Percentiles rank a stretch among this genome's conserved stretches.
phyloP scores from a whole-genome alignment of 2,888 invertebrate species.

The Drosophila anomalipes region DNA sequence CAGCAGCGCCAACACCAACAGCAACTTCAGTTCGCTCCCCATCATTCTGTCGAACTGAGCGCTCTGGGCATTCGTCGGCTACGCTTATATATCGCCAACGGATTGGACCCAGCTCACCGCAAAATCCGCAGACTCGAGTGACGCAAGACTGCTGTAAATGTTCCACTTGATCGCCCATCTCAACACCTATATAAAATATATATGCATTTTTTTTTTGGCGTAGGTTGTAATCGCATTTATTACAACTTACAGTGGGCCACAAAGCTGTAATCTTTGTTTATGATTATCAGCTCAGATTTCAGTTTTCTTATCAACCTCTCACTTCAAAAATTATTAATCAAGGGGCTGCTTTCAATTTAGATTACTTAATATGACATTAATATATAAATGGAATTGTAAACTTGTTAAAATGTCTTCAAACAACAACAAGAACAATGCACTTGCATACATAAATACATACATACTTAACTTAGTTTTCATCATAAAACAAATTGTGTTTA shows the following conservation, averaged over 20 bases:
- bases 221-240: slow-evolving; percentile 25
- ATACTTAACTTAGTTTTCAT: neutral
- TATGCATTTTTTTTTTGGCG: slow-evolving; percentile 7
- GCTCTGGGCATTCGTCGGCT: slow-evolving; percentile 2
- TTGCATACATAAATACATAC: neutral
- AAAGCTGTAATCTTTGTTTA: neutral
- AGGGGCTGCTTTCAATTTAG: neutral
- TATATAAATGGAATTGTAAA: neutral
- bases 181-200: slow-evolving; percentile 12
- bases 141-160: slow-evolving; percentile 61
- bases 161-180: slow-evolving; percentile 56
- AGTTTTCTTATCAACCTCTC: neutral
- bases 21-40: slow-evolving; percentile 72
- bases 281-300: neutral
- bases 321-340: neutral
- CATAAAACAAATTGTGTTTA: neutral
- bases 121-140: slow-evolving; percentile 52
- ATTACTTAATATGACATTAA: neutral
- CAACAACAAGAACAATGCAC: neutral
- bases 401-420: neutral
- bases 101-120: slow-evolving; percentile 48
- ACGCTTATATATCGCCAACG: slow-evolving; percentile 58
- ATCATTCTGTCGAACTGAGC: slow-evolving; percentile 67
- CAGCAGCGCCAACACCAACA: slow-evolving; percentile 78
- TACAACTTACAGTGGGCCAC: slow-evolving; percentile 46